These are phyloP conservation scores for Sebastolobus altivelis DNA, from an alignment of 2,797 vertebrate genomes.

Conservation along the genomic window DNA sequence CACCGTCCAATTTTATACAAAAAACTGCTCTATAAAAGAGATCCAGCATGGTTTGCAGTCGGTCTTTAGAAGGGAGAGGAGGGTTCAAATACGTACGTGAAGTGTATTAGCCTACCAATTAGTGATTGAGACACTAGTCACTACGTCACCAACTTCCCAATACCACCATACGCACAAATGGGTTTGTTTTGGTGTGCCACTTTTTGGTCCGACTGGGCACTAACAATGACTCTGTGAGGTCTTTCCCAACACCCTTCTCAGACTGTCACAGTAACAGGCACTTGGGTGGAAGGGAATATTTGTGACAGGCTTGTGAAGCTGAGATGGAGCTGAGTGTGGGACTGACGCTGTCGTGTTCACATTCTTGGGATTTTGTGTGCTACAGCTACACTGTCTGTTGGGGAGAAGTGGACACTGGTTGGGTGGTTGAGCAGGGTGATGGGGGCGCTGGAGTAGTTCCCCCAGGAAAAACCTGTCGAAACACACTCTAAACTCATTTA, in stretches of 20 bases:
- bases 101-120: not conserved
- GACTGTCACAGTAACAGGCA: not conserved
- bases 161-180: not conserved
- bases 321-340: not conserved
- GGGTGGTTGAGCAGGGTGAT: not conserved
- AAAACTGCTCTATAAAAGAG: not conserved
- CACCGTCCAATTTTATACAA: not conserved
- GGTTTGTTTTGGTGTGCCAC: not conserved
- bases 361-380: not conserved
- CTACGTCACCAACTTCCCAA: not conserved
- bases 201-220: not conserved
- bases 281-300: not conserved
- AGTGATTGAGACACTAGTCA: slow-evolving; percentile 3
- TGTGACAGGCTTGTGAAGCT: not conserved
- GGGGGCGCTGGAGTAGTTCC: not conserved
- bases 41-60: not conserved
- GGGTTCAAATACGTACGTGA: not conserved
- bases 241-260: not conserved
- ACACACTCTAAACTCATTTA: not conserved
- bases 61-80: not conserved
- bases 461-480: not conserved
- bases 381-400: not conserved
- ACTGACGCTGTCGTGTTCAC: not conserved
- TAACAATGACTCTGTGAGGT: not conserved
- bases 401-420: not conserved